Conservation (phyloP, 2,888 invertebrate species). For the Hydroisotoma schaefferi region DNA sequence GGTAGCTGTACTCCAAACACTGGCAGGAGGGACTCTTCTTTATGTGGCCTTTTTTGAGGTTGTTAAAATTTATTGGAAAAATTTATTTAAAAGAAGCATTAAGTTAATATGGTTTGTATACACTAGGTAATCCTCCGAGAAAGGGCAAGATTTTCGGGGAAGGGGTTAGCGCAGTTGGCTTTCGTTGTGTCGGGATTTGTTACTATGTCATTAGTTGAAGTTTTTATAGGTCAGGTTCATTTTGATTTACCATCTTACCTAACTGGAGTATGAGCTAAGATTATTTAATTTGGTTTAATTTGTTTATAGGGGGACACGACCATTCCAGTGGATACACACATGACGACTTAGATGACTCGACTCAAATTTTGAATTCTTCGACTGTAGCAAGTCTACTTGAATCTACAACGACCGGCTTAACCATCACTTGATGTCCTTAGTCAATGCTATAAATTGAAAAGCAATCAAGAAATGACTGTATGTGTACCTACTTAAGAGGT, state of each 20-base stretch:
- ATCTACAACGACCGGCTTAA: not conserved
- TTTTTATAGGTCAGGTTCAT: conserved; percentile 40
- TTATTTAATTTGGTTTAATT: not conserved
- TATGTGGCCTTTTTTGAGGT: conserved; percentile 49
- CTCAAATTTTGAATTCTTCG: conserved; percentile 3
- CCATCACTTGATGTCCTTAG: not conserved
- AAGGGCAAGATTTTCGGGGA: conserved; percentile 46
- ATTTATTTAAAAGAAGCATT: not conserved
- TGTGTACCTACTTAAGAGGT: too few relatives aligned
- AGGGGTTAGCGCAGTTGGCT: conserved; percentile 44
- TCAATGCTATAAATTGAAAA: too few relatives aligned
- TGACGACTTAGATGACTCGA: conserved; percentile 20
- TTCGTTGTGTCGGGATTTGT: conserved; percentile 46
- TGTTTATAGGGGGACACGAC: conserved; percentile 27
- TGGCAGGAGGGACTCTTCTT: conserved; percentile 46
- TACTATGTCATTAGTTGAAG: conserved; percentile 45
- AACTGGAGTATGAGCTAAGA: too few relatives aligned
- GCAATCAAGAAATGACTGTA: too few relatives aligned
- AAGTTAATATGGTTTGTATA: not conserved
- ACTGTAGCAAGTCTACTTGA: not conserved
- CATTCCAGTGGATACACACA: conserved; percentile 18
- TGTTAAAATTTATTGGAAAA: conserved; percentile 4
- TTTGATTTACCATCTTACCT: too few relatives aligned
- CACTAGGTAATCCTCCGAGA: conserved; percentile 44
- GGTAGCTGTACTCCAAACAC: conserved; percentile 47